These are phyloP conservation scores for Trissolcus brochymenae DNA, from an alignment of 2,888 invertebrate genomes.

Conservation along the genomic window DNA sequence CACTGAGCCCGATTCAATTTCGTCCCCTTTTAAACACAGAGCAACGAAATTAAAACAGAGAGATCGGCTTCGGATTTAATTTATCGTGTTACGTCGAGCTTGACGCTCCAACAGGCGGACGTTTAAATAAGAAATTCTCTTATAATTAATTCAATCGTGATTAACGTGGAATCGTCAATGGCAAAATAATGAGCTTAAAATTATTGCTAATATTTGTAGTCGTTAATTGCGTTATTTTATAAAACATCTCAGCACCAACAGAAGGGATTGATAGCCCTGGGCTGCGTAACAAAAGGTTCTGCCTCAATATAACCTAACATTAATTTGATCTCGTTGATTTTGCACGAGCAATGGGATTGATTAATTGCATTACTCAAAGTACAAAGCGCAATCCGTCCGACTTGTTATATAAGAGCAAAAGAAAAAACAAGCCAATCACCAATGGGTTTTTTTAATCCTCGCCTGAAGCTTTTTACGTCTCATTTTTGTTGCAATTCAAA, in stretches of 20 bases:
- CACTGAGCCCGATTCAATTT: conserved; percentile 7
- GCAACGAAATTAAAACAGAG: conserved; percentile 26
- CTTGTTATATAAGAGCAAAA: not conserved
- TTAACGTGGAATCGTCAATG: conserved; percentile 11
- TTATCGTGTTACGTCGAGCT: conserved; percentile 1
- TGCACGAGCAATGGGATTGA: conserved; percentile 16
- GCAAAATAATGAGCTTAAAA: conserved; percentile 24
- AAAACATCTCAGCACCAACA: conserved; percentile 21
- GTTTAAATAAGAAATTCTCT: conserved; percentile 17
- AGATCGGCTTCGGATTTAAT: conserved; percentile 4
- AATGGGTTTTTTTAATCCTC: too few species aligned
- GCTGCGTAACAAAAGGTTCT: conserved; percentile 40
- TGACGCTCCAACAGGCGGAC: not conserved
- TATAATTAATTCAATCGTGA: conserved; percentile 20
- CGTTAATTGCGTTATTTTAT: conserved; percentile 52
- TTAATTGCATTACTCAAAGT: conserved; percentile 32
- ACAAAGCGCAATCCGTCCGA: conserved; percentile 9
- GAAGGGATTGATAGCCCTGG: conserved; percentile 39
- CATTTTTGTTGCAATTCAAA: too few species aligned
- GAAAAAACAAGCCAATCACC: too few species aligned
- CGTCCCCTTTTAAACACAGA: conserved; percentile 9
- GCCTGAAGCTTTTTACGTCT: too few species aligned
- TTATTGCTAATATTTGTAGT: conserved; percentile 50
- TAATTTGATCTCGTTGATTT: conserved; percentile 36
- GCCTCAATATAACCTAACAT: conserved; percentile 23